These are phyloP conservation scores for Sinosuthora webbiana DNA, from an alignment of 2,113 vertebrate genomes.

Conservation along the genomic window DNA sequence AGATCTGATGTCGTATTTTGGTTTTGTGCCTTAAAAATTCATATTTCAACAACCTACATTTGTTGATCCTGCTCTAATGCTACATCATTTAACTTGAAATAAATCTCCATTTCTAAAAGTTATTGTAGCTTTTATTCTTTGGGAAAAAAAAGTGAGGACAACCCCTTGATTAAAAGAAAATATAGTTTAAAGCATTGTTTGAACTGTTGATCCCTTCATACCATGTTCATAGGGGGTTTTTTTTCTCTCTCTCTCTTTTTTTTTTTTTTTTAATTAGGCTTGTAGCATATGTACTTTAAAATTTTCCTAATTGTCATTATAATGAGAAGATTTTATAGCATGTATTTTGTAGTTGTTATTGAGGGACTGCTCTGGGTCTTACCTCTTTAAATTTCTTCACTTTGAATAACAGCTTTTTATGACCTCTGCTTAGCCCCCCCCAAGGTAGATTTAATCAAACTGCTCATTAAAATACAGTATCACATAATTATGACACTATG, in stretches of 20 bases:
- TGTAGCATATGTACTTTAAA: not conserved
- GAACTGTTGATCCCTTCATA: not conserved
- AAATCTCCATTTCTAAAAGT: not conserved
- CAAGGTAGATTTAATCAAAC: not conserved
- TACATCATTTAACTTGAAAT: not conserved
- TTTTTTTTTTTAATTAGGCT: not conserved
- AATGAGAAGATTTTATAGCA: not conserved
- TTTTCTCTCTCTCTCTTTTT: no score
- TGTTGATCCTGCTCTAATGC: not conserved
- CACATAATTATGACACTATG: not conserved
- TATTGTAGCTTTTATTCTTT: not conserved
- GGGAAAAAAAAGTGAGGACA: not conserved
- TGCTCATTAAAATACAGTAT: not conserved
- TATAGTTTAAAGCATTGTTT: not conserved
- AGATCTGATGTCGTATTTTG: not conserved
- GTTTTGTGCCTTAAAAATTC: not conserved
- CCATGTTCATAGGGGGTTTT: fast-evolving
- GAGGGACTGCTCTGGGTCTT: not conserved
- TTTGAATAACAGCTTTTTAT: not conserved
- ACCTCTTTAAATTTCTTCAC: not conserved
- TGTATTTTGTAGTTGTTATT: not conserved
- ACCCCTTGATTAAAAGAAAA: not conserved
- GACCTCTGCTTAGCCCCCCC: not conserved
- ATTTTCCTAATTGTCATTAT: not conserved
- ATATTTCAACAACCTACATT: not conserved